A percentile compares a stretch with the other conserved stretches of the same genome.
phyloP scores from a whole-genome alignment of 2,113 vertebrate genomes.

The Montifringilla adamsi region DNA sequence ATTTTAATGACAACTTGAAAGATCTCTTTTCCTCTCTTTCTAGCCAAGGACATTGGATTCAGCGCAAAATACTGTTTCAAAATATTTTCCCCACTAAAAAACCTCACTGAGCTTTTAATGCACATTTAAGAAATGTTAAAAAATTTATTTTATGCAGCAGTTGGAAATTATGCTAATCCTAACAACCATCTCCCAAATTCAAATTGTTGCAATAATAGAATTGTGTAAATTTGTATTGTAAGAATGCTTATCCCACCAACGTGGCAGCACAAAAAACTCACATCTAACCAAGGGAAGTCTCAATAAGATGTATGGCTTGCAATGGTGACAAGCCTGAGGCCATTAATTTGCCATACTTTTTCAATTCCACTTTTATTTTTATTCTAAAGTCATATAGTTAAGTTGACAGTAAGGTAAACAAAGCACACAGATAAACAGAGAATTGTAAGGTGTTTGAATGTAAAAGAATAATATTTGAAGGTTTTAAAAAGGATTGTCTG shows the following conservation, averaged over 20 bases:
- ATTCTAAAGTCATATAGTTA: neutral
- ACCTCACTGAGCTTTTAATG: neutral
- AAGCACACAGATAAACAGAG: neutral
- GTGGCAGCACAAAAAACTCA: neutral
- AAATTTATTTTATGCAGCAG: neutral
- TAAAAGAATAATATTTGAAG: neutral
- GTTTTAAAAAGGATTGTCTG: neutral
- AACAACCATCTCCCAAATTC: neutral
- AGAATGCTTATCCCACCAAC: neutral
- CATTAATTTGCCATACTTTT: neutral
- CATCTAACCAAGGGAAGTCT: neutral
- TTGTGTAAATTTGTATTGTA: neutral
- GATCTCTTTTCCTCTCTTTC: neutral
- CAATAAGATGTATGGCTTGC: neutral
- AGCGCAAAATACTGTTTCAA: neutral
- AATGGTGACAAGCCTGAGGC: neutral
- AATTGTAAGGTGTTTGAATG: neutral
- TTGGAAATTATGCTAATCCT: neutral
- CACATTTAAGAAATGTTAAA: neutral
- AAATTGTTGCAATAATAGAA: neutral
- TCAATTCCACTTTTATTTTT: neutral
- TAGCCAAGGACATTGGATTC: slow-evolving; percentile 1
- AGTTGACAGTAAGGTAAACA: neutral
- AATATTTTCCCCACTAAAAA: neutral
- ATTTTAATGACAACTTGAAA: slow-evolving; percentile 22